Conservation (phyloP, 2,888 invertebrate genomes). For the Lasioglossum oenotherae region DNA sequence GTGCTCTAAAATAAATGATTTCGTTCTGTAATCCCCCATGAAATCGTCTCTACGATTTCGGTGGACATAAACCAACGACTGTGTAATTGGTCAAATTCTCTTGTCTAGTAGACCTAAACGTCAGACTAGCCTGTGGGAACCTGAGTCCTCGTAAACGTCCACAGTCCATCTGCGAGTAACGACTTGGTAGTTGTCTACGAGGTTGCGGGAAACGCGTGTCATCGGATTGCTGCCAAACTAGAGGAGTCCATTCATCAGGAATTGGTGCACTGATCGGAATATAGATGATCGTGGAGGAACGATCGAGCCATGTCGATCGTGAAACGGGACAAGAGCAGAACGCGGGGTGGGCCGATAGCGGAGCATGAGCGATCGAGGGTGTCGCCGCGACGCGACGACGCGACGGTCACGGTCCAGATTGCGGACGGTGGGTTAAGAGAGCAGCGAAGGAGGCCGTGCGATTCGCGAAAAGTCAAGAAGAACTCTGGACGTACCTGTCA, state of each 20-base stretch:
- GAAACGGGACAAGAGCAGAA: background rate
- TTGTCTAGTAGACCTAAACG: background rate
- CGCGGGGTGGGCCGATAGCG: background rate
- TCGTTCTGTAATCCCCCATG: background rate
- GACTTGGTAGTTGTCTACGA: background rate
- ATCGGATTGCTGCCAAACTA: background rate
- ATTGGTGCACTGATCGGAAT: background rate
- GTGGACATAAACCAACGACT: background rate
- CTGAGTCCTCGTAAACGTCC: background rate
- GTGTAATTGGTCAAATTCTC: background rate
- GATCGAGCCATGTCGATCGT: background rate
- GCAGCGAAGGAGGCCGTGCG: background rate
- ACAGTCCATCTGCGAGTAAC: background rate
- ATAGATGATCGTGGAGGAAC: background rate
- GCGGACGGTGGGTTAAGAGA: slow-evolving; percentile 27
- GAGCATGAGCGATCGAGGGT: background rate
- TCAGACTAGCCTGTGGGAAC: background rate
- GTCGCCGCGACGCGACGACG: background rate
- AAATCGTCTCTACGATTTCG: background rate
- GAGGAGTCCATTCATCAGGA: background rate
- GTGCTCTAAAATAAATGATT: background rate
- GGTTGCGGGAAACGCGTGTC: background rate
- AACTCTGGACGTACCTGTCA: slow-evolving; percentile 67
- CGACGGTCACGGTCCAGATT: slow-evolving; percentile 40
- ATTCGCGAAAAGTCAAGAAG: slow-evolving; percentile 42